These are phyloP conservation scores for Daboia siamensis DNA, from an alignment of 2,113 vertebrate genomes.

Conservation along the genomic window DNA sequence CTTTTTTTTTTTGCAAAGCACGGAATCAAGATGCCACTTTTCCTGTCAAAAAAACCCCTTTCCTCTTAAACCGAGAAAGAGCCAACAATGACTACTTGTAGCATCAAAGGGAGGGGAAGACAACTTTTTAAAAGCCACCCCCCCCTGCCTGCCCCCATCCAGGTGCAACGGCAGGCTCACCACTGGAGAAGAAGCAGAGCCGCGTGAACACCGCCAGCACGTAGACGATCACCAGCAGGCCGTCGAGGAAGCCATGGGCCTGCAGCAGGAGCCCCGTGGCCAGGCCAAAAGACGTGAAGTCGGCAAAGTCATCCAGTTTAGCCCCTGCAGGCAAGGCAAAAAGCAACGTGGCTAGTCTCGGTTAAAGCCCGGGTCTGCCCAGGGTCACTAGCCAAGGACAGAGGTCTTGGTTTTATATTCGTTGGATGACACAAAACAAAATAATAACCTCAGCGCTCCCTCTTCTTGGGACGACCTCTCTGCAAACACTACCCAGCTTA, in stretches of 20 bases:
- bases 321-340: constrained; percentile 68
- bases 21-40: neutral
- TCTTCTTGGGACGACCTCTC: neutral
- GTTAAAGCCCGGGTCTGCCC: neutral
- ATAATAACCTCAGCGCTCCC: neutral
- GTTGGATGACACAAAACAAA: neutral
- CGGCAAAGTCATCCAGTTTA: constrained; percentile 87
- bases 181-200: constrained; percentile 85
- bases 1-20: too few relatives aligned
- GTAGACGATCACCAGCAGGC: constrained; percentile 79
- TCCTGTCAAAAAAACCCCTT: neutral
- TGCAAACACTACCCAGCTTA: neutral
- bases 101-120: neutral
- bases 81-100: neutral
- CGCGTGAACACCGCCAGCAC: constrained; percentile 80
- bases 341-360: rapidly evolving
- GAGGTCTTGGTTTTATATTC: neutral
- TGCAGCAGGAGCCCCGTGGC: constrained; percentile 83
- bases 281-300: constrained; percentile 91
- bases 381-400: neutral
- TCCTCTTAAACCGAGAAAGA: neutral
- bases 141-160: neutral
- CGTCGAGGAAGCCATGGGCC: constrained; percentile 72
- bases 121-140: neutral
- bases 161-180: constrained; percentile 58